Conservation (phyloP, 1,140 invertebrate species). For the Idris sp. region DNA sequence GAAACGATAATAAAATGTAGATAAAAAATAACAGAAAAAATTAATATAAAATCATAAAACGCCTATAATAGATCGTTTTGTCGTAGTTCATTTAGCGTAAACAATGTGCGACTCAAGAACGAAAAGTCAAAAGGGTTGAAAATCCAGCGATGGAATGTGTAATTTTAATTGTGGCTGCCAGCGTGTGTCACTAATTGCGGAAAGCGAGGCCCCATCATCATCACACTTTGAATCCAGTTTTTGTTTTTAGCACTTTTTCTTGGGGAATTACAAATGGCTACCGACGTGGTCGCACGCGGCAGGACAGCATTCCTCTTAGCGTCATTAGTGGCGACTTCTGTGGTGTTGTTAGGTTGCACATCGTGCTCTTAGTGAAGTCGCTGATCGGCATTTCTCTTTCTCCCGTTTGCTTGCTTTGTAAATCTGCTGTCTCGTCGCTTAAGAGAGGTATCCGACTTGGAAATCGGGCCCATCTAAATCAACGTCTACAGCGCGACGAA, state of each 20-base stretch:
- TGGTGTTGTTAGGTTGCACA: conserved; percentile 62
- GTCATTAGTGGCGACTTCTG: conserved; percentile 76
- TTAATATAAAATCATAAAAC: conserved; percentile 4
- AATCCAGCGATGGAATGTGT: conserved; percentile 23
- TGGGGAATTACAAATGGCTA: conserved; percentile 75
- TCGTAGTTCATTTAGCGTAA: no score
- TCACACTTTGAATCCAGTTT: conserved; percentile 74
- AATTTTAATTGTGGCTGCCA: conserved; percentile 70
- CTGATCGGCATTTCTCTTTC: conserved; percentile 51
- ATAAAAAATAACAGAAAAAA: conserved; percentile 35
- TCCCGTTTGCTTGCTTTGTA: conserved; percentile 38
- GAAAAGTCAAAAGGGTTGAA: background rate
- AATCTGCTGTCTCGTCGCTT: conserved; percentile 54
- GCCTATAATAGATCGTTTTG: conserved; percentile 7
- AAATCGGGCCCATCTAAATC: conserved; percentile 73
- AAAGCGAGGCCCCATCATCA: conserved; percentile 68
- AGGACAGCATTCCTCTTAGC: conserved; percentile 76
- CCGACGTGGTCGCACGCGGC: conserved; percentile 69
- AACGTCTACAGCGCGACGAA: conserved; percentile 68
- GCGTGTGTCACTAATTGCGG: conserved; percentile 72
- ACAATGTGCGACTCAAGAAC: no score
- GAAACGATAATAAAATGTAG: conserved; percentile 32
- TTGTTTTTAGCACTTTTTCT: conserved; percentile 67
- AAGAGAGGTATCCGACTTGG: conserved; percentile 70
- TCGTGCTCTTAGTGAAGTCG: conserved; percentile 42